A percentile compares a stretch with the other conserved stretches of the same genome.
phyloP scores from a whole-genome alignment of 2,113 vertebrate species.

The Sturnus vulgaris region DNA sequence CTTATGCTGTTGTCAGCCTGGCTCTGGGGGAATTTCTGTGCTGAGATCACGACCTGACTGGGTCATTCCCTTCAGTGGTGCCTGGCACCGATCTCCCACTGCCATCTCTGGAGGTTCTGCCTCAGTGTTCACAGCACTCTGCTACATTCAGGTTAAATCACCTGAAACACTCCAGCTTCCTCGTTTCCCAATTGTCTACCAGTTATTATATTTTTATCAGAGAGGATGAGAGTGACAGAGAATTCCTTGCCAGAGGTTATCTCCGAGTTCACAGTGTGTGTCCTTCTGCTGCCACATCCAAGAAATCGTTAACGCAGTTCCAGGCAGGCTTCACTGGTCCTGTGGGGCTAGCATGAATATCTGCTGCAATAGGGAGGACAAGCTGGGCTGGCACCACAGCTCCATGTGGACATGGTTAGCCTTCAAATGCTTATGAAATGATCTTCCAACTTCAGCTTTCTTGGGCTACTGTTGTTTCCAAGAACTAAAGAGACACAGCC shows the following conservation, averaged over 20 bases:
- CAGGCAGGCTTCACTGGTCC: not conserved
- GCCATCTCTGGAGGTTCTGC: not conserved
- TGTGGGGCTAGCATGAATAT: not conserved
- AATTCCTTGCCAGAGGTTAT: conserved; percentile 59
- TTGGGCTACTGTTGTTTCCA: not conserved
- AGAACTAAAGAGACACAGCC: not conserved
- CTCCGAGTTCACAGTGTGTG: conserved; percentile 44
- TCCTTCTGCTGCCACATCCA: not conserved
- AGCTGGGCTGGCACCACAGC: not conserved
- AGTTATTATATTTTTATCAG: conserved; percentile 53
- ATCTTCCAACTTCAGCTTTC: not conserved
- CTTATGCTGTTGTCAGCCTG: not conserved
- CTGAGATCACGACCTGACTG: not conserved
- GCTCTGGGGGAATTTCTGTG: conserved; percentile 14
- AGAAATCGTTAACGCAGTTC: not conserved
- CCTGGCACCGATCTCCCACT: not conserved
- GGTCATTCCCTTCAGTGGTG: not conserved
- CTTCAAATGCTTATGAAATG: not conserved
- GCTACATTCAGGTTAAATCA: conserved; percentile 58
- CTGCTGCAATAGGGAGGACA: not conserved
- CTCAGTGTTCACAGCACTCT: not conserved
- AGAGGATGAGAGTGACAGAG: conserved; percentile 29
- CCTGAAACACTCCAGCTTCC: conserved; percentile 56
- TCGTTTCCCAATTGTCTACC: conserved; percentile 46
- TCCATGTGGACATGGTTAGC: not conserved